phyloP scores from a whole-genome alignment of 2,797 vertebrate genomes.

The Muscicapa comitata region DNA sequence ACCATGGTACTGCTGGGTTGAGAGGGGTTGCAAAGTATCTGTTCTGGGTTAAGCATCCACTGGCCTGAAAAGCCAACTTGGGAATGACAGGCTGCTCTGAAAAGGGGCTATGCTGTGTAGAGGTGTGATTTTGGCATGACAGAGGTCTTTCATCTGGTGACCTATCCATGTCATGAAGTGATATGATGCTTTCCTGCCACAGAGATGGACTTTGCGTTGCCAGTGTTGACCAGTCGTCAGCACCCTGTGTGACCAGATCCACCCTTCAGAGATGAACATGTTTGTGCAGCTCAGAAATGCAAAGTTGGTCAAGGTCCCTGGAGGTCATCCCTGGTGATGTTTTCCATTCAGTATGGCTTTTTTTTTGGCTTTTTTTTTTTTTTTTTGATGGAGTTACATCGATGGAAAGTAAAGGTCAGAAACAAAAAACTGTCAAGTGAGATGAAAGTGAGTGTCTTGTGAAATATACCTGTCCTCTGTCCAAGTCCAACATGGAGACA shows the following conservation, averaged over 20 bases:
- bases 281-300: neutral
- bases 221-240: rapidly evolving
- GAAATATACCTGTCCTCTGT: neutral
- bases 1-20: neutral
- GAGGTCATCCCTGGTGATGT: neutral
- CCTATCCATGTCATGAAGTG: neutral
- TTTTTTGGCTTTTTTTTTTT: neutral
- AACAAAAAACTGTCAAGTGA: neutral
- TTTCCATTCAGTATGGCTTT: neutral
- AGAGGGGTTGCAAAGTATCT: neutral
- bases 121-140: neutral
- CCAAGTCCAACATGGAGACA: rapidly evolving
- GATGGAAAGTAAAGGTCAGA: neutral
- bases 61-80: neutral
- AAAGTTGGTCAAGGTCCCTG: rapidly evolving
- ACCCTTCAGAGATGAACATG: neutral
- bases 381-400: neutral
- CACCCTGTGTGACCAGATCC: neutral
- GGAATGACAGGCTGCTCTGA: neutral
- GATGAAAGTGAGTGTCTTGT: neutral
- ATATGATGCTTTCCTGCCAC: neutral
- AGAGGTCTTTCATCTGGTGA: neutral
- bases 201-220: neutral
- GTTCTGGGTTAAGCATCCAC: neutral
- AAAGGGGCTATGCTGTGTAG: neutral